Base-by-base conservation (phyloP, 2,797 vertebrate genomes). In the Bradypodion ventrale region DNA sequence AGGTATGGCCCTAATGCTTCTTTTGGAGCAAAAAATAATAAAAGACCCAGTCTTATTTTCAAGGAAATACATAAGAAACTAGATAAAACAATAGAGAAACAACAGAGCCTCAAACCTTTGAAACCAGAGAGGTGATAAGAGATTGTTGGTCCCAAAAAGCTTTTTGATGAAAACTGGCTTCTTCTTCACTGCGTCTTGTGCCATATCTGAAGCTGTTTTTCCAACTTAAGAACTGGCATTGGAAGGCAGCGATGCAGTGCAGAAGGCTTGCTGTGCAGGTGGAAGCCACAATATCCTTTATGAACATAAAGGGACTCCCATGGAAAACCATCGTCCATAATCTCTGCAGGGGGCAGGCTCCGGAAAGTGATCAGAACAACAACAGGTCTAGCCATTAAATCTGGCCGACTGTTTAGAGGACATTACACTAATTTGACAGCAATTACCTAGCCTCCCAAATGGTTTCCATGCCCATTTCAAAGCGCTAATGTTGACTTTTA, bases 351-450 rank as follows among this genome's bases (percentile, higher is more conserved):
- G 23, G 40, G 60, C 37, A 19, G 25, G 37, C 27, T 79, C 32
- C 25, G 23, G 46, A 79, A 79, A 66, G n/a, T 66, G 63, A 66
- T 79, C n/a, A 42, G 44, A 66, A 65, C 44, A 46, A 46, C 72
- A 46, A 46, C 27, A 29, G 42, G 62, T 60, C 46, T 12, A 65
- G 63, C 40, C 44, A 42, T 44, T 29, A 72, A 72, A 44, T 72
- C 40, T 10, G 5, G 40, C 37, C 37, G 44, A 49, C 63, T 66
- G 12, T 44, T 68, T 68, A n/a, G 63, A 52, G n/a, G 42, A 35
- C 32, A 32, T 65, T 79, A 35, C n/a, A 15, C 63, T 79, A 79
- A 79, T 79, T 68, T 79, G 66, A 68, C n/a, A 49, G 40, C n/a
- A 49, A 65, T 66, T 65, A 52, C 44, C 32, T 3, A 49, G 44